Evolutionary conservation across 2,797 vertebrate genomes (phyloP).

Genomic region (Pseudocheirus occidentalis): DNA sequence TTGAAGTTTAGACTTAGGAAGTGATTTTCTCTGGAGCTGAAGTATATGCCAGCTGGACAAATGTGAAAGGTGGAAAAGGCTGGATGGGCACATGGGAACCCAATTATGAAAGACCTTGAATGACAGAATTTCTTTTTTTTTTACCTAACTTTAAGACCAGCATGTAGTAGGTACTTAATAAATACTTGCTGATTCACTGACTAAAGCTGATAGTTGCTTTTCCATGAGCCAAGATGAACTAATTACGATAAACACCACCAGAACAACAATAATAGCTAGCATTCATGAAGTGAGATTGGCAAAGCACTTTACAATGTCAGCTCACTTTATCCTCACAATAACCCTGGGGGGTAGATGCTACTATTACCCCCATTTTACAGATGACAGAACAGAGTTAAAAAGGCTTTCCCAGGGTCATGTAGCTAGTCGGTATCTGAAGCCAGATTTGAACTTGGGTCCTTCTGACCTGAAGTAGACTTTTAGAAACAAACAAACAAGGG

Average conservation of each 20-base stretch:
- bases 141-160: not conserved
- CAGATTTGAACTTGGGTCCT: not conserved
- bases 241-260: not conserved
- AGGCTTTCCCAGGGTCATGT: not conserved
- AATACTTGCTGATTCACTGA: not conserved
- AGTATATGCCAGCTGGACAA: not conserved
- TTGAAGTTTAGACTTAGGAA: not conserved
- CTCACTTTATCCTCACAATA: not conserved
- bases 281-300: not conserved
- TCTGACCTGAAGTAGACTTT: not conserved
- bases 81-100: not conserved
- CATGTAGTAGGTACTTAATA: not conserved
- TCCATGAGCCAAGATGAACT: conserved; percentile 10
- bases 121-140: not conserved
- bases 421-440: not conserved
- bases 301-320: not conserved
- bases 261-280: not conserved
- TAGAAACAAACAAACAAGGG: not conserved
- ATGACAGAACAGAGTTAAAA: not conserved
- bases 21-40: not conserved
- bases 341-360: not conserved
- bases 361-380: not conserved
- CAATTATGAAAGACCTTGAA: not conserved
- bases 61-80: not conserved
- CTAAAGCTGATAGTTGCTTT: not conserved